Evolutionary conservation across 1,140 invertebrate species (phyloP), one percentile per base, ranked within the genome.

Genomic region (Drosophila tristis): DNA sequence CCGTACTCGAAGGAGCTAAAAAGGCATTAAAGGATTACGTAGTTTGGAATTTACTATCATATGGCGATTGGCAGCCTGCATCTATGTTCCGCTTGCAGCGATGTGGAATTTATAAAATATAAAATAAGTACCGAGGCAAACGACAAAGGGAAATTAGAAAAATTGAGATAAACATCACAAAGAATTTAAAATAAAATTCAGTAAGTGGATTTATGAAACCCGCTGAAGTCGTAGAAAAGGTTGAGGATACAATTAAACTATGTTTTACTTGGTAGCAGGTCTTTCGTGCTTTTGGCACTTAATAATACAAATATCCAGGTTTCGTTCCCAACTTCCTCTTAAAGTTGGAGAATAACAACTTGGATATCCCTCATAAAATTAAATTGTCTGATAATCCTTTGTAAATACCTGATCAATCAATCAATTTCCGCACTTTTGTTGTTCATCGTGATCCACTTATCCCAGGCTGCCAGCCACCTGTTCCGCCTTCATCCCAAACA

Each of bases 11-110:
- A 60, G 50, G 44, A 54, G 63, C 82, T 87, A 87, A 87, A 85
- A 81, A 67, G 73, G 82, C 74, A 86, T 86, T 86, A 81, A 86
- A 87, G 82, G 82, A 86, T 86, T 87, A 87, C 78, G 73, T 87
- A 78, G 78, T 78, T 81, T 65, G 65, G 78, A 81, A 81, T 86
- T 86, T 80, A 78, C 77, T 80, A 80, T 80, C 74, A 86, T 78
- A 79, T 76, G 80, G 73, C 61, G 60, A 76, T 58, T 56, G 57
- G 59, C 71, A 55, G 54, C 48, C 59, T 68, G 53, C 63, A 74
- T 74, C 43, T 74, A 74, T 53, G 55, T 71, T 65, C 11, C 25
- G 29, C 60, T 44, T 58, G 45, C 61, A 53, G 44, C 55, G 43
- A 50, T 29, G 45, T 31, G 49, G 54, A 65, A 85, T 85, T 61